Base-by-base conservation (phyloP, 37 sponge, comb jelly and placozoan species). In the Dysidea cf. avara region DNA sequence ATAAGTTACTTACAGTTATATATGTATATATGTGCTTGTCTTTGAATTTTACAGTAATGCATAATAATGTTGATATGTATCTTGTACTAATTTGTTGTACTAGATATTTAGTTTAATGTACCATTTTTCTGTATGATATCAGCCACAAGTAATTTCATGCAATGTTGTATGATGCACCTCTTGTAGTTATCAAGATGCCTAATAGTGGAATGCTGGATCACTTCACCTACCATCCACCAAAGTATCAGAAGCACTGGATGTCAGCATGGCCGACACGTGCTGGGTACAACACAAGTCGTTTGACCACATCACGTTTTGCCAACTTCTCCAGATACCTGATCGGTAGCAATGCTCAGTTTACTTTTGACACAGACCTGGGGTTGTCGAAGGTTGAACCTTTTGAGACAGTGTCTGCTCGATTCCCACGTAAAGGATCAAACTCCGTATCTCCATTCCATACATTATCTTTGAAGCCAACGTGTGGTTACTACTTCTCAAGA, bases 121-220 rank as follows among this genome's bases (percentile, higher is more conserved):
- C n/a, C n/a, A n/a, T n/a, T n/a, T n/a, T n/a, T n/a, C n/a, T n/a
- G n/a, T n/a, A n/a, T n/a, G n/a, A n/a, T n/a, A n/a, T n/a, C n/a
- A n/a, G n/a, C n/a, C n/a, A n/a, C n/a, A n/a, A n/a, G n/a, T n/a
- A n/a, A n/a, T n/a, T n/a, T n/a, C n/a, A n/a, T n/a, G n/a, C n/a
- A n/a, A n/a, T n/a, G n/a, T n/a, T n/a, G n/a, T n/a, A n/a, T n/a
- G n/a, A n/a, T n/a, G n/a, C n/a, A n/a, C n/a, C n/a, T n/a, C n/a
- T n/a, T n/a, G n/a, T n/a, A n/a, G n/a, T n/a, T 43, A 43, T 5
- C 46, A 43, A 43, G 46, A 92, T 92, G 93, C 93, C 93, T 28
- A 92, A 92, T 66, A 75, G 82, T n/a, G 93, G 93, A 32, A 88
- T 88, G 89, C 72, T 92, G 26, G 87, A 87, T 60, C 93, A 92